Percentiles rank a stretch among this genome's conserved stretches.
phyloP scores from a whole-genome alignment of 2,888 invertebrate genomes.

The Linnaemya vulpina region DNA sequence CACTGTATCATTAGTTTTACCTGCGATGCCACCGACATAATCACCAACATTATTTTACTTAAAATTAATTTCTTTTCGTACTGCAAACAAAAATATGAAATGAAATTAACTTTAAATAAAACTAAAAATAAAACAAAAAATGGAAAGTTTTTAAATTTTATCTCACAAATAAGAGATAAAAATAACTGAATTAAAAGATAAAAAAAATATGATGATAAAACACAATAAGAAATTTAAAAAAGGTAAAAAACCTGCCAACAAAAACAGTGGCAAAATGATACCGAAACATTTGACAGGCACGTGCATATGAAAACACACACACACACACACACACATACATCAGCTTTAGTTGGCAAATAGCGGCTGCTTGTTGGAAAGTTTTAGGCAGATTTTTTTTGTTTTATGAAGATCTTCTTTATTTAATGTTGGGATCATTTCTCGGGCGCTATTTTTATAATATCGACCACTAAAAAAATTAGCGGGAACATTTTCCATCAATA shows the following conservation, averaged over 20 bases:
- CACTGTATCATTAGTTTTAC: neutral
- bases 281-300: slow-evolving; percentile 21
- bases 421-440: too few species aligned
- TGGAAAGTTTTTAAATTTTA: slow-evolving; percentile 56
- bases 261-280: slow-evolving; percentile 15
- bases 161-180: slow-evolving; percentile 35
- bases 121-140: slow-evolving; percentile 20
- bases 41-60: slow-evolving; percentile 18
- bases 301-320: slow-evolving; percentile 7
- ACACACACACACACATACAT: slow-evolving; percentile 2
- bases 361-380: too few species aligned
- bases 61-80: slow-evolving; percentile 43
- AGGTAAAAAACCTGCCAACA: slow-evolving; percentile 17
- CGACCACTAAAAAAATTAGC: too few species aligned
- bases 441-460: too few species aligned
- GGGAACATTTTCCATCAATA: too few species aligned
- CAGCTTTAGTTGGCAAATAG: slow-evolving; percentile 35
- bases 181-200: slow-evolving; percentile 20
- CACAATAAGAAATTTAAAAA: neutral
- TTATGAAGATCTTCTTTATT: too few species aligned
- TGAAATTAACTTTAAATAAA: slow-evolving; percentile 43
- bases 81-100: slow-evolving; percentile 50
- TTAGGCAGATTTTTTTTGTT: too few species aligned
- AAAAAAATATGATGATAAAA: neutral
- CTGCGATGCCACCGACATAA: slow-evolving; percentile 8